Percentiles rank a stretch among this genome's conserved stretches.
phyloP scores from a whole-genome alignment of 2,888 invertebrate genomes.

The Osedax frankpressi region DNA sequence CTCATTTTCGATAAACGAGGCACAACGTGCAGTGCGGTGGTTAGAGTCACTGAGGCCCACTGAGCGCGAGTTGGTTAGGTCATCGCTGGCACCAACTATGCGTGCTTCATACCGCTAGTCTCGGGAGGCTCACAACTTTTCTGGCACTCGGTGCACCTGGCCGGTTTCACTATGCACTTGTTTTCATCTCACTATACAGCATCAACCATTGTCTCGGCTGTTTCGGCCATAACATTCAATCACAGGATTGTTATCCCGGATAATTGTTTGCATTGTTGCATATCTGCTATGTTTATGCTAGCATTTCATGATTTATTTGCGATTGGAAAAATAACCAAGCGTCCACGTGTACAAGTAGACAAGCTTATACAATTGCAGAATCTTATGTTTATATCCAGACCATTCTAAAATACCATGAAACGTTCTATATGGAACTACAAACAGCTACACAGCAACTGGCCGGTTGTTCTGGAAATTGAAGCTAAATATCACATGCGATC shows the following conservation, averaged over 20 bases:
- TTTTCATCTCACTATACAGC: not conserved
- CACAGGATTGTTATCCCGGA: not conserved
- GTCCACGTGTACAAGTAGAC: not conserved
- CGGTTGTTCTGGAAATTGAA: not conserved
- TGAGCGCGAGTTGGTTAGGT: not conserved
- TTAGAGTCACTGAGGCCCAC: not conserved
- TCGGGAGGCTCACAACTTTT: not conserved
- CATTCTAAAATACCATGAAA: not conserved
- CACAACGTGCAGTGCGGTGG: not conserved
- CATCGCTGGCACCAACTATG: not conserved
- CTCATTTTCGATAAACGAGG: not conserved
- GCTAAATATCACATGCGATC: not conserved
- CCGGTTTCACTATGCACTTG: not conserved
- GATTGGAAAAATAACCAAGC: not conserved
- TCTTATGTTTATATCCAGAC: not conserved
- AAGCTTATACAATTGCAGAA: not conserved
- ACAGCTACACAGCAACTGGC: not conserved
- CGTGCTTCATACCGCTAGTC: not conserved
- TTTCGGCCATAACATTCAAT: not conserved
- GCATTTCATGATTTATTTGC: conserved; percentile 4
- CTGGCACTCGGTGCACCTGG: not conserved
- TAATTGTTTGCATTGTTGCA: not conserved
- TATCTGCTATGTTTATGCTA: not conserved
- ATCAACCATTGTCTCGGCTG: not conserved
- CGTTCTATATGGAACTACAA: not conserved